Base-by-base conservation (phyloP, 1,140 invertebrate genomes). In the Acyrthosiphon pisum region DNA sequence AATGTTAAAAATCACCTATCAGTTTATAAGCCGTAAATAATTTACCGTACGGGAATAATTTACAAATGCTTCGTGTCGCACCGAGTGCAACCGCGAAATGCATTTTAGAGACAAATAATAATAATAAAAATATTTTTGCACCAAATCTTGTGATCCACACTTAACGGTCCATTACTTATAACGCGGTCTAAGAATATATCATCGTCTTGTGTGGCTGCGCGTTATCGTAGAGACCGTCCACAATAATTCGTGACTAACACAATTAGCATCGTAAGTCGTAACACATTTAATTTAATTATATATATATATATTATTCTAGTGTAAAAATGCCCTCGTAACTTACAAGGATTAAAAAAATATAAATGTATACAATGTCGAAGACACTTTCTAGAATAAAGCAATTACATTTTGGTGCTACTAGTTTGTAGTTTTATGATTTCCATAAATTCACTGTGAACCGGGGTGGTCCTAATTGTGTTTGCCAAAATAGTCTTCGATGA, bases 381-480 rank as follows among this genome's bases (percentile, higher is more conserved):
- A 60, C 23, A 60, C 53, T 90, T 37, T 56, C 48, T 88, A 50
- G n/a, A 48, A n/a, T 76, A 86, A 30, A 89, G 88, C 56, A 56
- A 41, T 90, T 60, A 90, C 60, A 60, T 41, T 60, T 41, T 2
- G 41, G n/a, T 41, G 4, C 35, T 53, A 76, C n/a, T 35, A 76
- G 60, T 76, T 76, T 18, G 20, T 87, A 53, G 35, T 90, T 90
- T 90, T 41, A 90, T 41, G 88, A 30, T 90, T 60, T 60, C 35
- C 37, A 50, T 89, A 53, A 89, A 53, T 60, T 41, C 50, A 41
- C 87, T 26, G 7, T 56, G 23, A 90, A 41, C 37, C 88, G 88
- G 88, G 88, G 88, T 90, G 88, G 88, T 90, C 88, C 88, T 41
- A 60, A 90, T 90, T 60, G 35, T 41, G 88, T 60, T 56, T 41